These are phyloP conservation scores for Hozukius guyotensis DNA, from an alignment of 2,797 vertebrate species.

Conservation along the genomic window DNA sequence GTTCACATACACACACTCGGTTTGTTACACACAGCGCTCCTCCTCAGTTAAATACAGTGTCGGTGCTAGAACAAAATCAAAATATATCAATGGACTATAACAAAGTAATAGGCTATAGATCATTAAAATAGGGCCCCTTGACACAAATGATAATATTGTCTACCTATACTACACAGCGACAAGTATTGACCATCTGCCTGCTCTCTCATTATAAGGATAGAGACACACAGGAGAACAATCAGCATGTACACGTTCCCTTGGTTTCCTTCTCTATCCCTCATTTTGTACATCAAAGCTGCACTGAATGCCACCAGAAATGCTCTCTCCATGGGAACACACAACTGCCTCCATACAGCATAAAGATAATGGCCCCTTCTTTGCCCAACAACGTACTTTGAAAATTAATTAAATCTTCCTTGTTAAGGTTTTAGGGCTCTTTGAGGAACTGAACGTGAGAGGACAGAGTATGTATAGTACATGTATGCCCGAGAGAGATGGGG, in stretches of 20 bases:
- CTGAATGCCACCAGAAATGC: constrained; percentile 51
- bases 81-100: too few relatives aligned
- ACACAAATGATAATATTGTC: background rate
- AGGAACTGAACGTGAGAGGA: constrained; percentile 31
- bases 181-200: constrained; percentile 26
- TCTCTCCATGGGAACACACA: constrained; percentile 43
- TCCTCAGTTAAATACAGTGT: too few relatives aligned
- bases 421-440: constrained; percentile 60
- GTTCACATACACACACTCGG: too few relatives aligned
- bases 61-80: too few relatives aligned
- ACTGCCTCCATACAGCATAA: constrained; percentile 40
- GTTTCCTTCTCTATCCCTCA: constrained; percentile 4
- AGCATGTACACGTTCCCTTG: constrained; percentile 9
- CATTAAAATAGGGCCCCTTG: background rate
- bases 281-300: constrained; percentile 65
- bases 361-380: constrained; percentile 63
- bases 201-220: background rate
- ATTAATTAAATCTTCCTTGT: constrained; percentile 74
- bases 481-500: constrained; percentile 9
- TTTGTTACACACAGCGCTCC: too few relatives aligned
- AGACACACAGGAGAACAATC: constrained; percentile 42
- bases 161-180: background rate
- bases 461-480: background rate
- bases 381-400: constrained; percentile 72
- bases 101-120: too few relatives aligned